These are phyloP conservation scores for Notodonta dromedarius DNA, from an alignment of 2,888 invertebrate genomes.

Conservation along the genomic window DNA sequence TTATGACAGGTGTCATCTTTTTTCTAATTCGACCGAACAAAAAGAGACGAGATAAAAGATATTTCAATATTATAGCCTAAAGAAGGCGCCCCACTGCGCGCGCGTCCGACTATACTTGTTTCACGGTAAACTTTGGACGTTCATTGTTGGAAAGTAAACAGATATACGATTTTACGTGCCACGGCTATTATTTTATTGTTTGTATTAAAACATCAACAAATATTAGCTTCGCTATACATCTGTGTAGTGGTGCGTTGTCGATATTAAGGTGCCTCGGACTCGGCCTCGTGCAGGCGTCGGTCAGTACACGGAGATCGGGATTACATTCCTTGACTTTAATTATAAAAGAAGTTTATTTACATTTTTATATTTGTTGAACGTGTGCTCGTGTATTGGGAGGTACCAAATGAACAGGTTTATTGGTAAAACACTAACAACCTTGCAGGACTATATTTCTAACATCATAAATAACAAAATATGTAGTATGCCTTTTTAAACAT, in stretches of 20 bases:
- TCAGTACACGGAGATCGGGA: conserved; percentile 4
- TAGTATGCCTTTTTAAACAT: too few species aligned
- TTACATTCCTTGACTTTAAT: conserved; percentile 22
- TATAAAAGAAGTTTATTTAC: conserved; percentile 14
- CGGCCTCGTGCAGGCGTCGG: conserved; percentile 21
- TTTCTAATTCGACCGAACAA: conserved; percentile 51
- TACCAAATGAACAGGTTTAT: too few species aligned
- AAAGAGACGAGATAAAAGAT: conserved; percentile 63
- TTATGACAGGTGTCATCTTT: conserved; percentile 72
- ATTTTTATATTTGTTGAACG: conserved; percentile 12
- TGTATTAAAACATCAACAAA: conserved; percentile 28
- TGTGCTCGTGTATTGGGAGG: conserved; percentile 8
- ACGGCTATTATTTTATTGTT: conserved; percentile 44
- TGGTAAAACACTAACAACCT: too few species aligned
- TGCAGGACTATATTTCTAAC: too few species aligned
- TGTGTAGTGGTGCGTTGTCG: conserved; percentile 15
- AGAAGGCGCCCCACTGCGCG: conserved; percentile 61
- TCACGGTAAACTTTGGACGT: conserved; percentile 51
- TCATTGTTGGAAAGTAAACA: conserved; percentile 47
- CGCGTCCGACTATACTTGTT: conserved; percentile 43
- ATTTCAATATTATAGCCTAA: conserved; percentile 67
- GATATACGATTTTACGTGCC: conserved; percentile 34
- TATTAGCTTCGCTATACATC: conserved; percentile 17
- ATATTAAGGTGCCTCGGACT: conserved; percentile 30
- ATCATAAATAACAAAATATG: too few species aligned